phyloP scores from a whole-genome alignment of 2,888 invertebrate genomes.

The Harmothoe impar region DNA sequence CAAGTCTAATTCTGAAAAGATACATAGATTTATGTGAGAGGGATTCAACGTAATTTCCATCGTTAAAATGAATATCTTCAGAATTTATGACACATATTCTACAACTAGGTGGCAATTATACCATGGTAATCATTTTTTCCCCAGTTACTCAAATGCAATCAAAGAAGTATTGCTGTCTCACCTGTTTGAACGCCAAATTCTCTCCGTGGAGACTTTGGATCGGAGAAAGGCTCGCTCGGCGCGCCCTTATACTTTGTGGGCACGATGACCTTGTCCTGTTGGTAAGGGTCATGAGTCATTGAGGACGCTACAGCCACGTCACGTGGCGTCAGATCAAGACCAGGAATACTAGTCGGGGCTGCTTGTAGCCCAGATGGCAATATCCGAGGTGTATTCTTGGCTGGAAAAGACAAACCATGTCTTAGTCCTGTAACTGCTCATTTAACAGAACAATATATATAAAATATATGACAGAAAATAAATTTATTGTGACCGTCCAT shows the following conservation, averaged over 20 bases:
- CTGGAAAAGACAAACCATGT: conserved; percentile 13
- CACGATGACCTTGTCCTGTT: conserved; percentile 85
- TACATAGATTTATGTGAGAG: not conserved
- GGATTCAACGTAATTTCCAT: no score
- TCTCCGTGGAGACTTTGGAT: conserved; percentile 42
- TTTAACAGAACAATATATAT: no score
- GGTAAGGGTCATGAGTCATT: conserved; percentile 73
- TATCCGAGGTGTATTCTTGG: conserved; percentile 61
- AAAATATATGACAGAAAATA: no score
- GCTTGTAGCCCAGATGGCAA: conserved; percentile 41
- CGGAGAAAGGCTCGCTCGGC: not conserved
- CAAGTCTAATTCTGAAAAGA: conserved; percentile 11
- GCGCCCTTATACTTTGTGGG: conserved; percentile 85
- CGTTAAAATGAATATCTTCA: no score
- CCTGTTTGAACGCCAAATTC: conserved; percentile 65
- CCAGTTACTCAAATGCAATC: no score
- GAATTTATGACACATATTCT: no score
- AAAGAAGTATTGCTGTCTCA: not conserved
- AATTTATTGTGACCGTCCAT: no score
- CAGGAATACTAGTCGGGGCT: conserved; percentile 66
- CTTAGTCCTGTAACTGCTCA: no score
- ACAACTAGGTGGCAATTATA: no score
- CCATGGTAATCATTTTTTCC: no score
- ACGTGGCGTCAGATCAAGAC: conserved; percentile 69
- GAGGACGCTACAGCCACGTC: not conserved